Conservation (phyloP, 1,140 invertebrate genomes). For the Aricia agestis region DNA sequence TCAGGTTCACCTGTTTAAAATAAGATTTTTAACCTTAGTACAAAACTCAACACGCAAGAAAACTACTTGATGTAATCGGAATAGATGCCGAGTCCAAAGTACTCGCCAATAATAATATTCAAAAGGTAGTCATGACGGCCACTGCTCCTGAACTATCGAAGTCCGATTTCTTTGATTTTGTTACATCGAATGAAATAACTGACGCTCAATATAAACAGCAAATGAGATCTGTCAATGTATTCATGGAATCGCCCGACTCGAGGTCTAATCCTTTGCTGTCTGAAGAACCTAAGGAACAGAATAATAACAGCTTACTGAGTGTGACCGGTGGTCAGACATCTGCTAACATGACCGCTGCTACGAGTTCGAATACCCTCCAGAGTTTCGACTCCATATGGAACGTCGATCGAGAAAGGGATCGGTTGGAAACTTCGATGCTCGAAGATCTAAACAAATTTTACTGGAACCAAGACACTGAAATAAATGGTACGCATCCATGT, state of each 20-base stretch:
- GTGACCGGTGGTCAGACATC: conserved; percentile 58
- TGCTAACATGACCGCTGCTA: conserved; percentile 60
- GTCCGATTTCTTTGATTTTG: conserved; percentile 91
- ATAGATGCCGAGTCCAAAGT: conserved; percentile 40
- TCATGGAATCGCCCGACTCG: conserved; percentile 75
- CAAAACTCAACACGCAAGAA: conserved; percentile 45
- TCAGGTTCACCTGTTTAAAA: conserved; percentile 65
- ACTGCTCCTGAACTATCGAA: conserved; percentile 84
- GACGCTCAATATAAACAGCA: conserved; percentile 79
- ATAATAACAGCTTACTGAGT: conserved; percentile 81
- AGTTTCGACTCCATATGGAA: conserved; percentile 83
- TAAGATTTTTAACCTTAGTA: conserved; percentile 70
- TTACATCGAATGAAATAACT: conserved; percentile 84
- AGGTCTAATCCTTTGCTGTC: conserved; percentile 72
- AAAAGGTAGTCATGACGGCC: conserved; percentile 86
- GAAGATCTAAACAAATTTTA: conserved; percentile 89
- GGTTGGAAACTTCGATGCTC: conserved; percentile 83
- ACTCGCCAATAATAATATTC: conserved; percentile 46
- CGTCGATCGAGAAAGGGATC: conserved; percentile 81
- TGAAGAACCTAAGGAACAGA: conserved; percentile 79
- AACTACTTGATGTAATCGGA: conserved; percentile 47
- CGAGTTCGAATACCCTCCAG: conserved; percentile 66
- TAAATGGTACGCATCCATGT: conserved; percentile 71
- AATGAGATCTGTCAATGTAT: conserved; percentile 79
- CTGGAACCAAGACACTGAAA: conserved; percentile 81